Evolutionary conservation across 2,113 vertebrate species (phyloP).

Genomic region (Girardinichthys multiradiatus): DNA sequence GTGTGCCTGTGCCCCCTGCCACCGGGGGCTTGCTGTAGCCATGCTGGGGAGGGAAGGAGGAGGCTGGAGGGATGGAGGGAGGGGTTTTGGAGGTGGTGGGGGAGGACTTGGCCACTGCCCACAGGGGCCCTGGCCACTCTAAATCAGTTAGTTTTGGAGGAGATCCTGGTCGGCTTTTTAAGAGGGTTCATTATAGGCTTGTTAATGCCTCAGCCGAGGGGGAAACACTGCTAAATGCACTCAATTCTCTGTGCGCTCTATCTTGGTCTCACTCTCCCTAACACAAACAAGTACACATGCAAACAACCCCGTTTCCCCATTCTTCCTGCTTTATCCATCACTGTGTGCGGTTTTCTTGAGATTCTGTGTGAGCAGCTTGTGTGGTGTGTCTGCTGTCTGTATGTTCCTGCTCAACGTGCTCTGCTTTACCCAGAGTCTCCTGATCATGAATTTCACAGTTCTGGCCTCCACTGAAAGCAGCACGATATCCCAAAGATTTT

Average conservation of each 20-base stretch:
- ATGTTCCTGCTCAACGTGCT: slow-evolving; percentile 37
- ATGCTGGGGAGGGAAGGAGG: slow-evolving; percentile 66
- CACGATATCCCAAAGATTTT: slow-evolving; percentile 47
- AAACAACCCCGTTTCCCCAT: slow-evolving; percentile 22
- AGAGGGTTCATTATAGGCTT: slow-evolving; percentile 85
- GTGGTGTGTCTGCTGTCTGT: slow-evolving; percentile 14
- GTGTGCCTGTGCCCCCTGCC: slow-evolving; percentile 82
- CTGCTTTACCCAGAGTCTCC: slow-evolving; percentile 29
- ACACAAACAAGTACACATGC: slow-evolving; percentile 21
- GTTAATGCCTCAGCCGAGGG: slow-evolving; percentile 83
- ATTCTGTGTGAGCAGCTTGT: slow-evolving; percentile 4
- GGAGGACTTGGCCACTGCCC: slow-evolving; percentile 82
- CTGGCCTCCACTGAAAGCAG: slow-evolving; percentile 46
- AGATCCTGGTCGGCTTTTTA: slow-evolving; percentile 84
- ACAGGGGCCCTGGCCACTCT: slow-evolving; percentile 77
- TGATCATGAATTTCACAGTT: slow-evolving; percentile 53
- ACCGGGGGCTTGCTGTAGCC: slow-evolving; percentile 75
- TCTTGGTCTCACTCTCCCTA: slow-evolving; percentile 53
- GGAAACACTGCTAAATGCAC: slow-evolving; percentile 77
- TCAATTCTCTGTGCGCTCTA: slow-evolving; percentile 72
- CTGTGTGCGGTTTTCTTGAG: slow-evolving; percentile 28
- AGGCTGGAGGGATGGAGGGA: slow-evolving; percentile 55
- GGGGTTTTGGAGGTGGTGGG: neutral
- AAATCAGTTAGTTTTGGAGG: slow-evolving; percentile 87
- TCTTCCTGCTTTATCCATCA: neutral